A percentile compares a stretch with the other conserved stretches of the same genome.
Conservation (phyloP, 2,797 vertebrate species). For the Crocidura indochinensis region DNA sequence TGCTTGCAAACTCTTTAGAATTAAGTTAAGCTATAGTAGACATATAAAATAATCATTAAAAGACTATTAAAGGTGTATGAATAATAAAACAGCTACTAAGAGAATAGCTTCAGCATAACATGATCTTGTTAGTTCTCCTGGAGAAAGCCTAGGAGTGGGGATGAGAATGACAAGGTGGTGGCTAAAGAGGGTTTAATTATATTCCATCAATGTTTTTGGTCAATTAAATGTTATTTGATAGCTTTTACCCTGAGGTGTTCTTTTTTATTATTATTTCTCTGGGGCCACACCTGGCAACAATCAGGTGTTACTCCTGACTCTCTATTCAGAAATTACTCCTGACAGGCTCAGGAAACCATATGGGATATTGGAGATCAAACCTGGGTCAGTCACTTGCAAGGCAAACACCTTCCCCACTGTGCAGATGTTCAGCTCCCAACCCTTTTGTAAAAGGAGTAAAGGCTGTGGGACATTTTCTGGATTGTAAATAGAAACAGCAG, state of each 20-base stretch:
- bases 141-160: background rate
- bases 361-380: too few relatives aligned
- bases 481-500: constrained; percentile 50
- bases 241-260: background rate
- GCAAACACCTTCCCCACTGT: too few relatives aligned
- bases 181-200: background rate
- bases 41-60: constrained; percentile 66
- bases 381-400: too few relatives aligned
- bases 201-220: background rate
- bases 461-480: constrained; percentile 42
- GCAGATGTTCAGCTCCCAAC: too few relatives aligned
- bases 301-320: too few relatives aligned
- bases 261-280: background rate
- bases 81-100: constrained; percentile 76
- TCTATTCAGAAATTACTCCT: too few relatives aligned
- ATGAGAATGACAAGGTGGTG: background rate
- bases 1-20: constrained; percentile 74
- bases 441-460: background rate
- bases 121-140: constrained; percentile 17
- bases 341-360: too few relatives aligned
- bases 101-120: constrained; percentile 70
- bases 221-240: constrained; percentile 61
- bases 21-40: constrained; percentile 66
- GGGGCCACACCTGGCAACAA: too few relatives aligned
- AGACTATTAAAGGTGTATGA: constrained; percentile 82